Evolutionary conservation across 2,888 invertebrate species (phyloP).

Genomic region (Eulithis prunata): DNA sequence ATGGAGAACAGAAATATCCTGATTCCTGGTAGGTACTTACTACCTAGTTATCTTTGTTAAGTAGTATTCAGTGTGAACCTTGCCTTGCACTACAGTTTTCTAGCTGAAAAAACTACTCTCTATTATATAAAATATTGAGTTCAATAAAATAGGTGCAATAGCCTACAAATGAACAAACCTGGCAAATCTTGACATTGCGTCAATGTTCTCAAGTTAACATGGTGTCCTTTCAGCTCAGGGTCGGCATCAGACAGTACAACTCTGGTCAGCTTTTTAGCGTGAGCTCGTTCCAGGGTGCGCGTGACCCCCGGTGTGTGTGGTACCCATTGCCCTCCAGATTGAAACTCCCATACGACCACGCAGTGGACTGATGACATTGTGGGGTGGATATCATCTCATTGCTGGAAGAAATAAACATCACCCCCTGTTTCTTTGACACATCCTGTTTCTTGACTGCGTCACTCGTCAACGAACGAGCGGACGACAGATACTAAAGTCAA

Average conservation of each 20-base stretch:
- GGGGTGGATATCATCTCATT: conserved; percentile 26
- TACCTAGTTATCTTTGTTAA: too few species aligned
- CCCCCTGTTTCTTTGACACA: too few species aligned
- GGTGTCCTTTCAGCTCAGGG: conserved; percentile 90
- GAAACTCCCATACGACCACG: conserved; percentile 93
- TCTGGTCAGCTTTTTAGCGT: conserved; percentile 91
- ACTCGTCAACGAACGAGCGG: too few species aligned
- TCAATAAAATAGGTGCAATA: not conserved
- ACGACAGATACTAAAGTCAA: too few species aligned
- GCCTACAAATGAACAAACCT: conserved; percentile 49
- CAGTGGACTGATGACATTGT: conserved; percentile 86
- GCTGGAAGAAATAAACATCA: conserved; percentile 13
- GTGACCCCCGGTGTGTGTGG: conserved; percentile 94
- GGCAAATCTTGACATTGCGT: conserved; percentile 87
- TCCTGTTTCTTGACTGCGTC: too few species aligned
- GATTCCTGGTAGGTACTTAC: too few species aligned
- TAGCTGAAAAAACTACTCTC: too few species aligned
- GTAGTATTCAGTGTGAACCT: too few species aligned
- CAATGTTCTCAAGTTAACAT: conserved; percentile 90
- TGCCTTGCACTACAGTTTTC: not conserved
- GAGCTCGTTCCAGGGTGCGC: conserved; percentile 92
- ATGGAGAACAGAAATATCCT: too few species aligned
- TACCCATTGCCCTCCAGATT: conserved; percentile 89
- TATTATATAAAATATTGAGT: too few species aligned
- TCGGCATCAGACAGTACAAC: conserved; percentile 95